phyloP scores from a whole-genome alignment of 2,797 vertebrate genomes.

The Onychomys torridus region DNA sequence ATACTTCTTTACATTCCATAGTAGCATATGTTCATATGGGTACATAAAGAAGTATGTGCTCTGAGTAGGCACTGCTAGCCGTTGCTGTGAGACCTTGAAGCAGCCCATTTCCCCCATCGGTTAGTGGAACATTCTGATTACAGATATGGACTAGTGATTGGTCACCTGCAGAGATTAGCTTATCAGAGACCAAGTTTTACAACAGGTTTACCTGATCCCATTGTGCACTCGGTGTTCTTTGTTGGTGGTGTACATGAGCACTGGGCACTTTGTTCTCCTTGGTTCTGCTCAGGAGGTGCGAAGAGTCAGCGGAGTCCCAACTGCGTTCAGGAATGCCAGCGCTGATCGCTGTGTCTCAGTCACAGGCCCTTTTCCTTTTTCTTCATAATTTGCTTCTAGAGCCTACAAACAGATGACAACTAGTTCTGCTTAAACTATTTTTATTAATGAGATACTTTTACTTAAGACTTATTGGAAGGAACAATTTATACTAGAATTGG shows the following conservation, averaged over 20 bases:
- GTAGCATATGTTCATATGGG: conserved; percentile 99
- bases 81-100: conserved; percentile 78
- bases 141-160: conserved; percentile 58
- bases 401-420: conserved; percentile 81
- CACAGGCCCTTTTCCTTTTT: conserved; percentile 40
- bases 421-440: conserved; percentile 63
- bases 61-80: conserved; percentile 91
- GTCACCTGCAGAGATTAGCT: conserved; percentile 60
- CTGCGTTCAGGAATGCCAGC: conserved; percentile 56
- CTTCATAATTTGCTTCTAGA: conserved; percentile 48
- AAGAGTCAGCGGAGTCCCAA: conserved; percentile 69
- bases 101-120: conserved; percentile 73
- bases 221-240: conserved; percentile 76
- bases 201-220: conserved; percentile 84
- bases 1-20: conserved; percentile 99
- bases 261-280: conserved; percentile 73
- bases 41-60: conserved; percentile 99
- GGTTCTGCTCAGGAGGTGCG: conserved; percentile 28
- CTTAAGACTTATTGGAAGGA: conserved; percentile 51
- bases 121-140: conserved; percentile 72
- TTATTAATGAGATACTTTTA: conserved; percentile 26
- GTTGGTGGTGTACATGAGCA: conserved; percentile 69
- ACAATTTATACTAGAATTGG: conserved; percentile 69
- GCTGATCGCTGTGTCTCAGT: conserved; percentile 55
- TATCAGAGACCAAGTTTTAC: conserved; percentile 64